Evolutionary conservation across 2,888 invertebrate species (phyloP), one percentile per base, ranked within the genome.

Genomic region (Rotaria socialis): DNA sequence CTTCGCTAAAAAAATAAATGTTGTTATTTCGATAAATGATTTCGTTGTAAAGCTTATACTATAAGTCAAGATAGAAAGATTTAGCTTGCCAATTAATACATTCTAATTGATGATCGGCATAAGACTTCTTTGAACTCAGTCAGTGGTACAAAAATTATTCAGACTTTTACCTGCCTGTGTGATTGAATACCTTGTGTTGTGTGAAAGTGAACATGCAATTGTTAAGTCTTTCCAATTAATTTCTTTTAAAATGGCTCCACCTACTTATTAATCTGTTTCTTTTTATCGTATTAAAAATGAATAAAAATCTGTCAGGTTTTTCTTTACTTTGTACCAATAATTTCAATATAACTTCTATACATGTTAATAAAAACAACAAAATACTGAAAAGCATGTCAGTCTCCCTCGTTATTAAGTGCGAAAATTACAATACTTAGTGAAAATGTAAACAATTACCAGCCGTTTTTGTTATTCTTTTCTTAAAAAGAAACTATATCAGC

Each of bases 181-280:
- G 67, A 67, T 67, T 67, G 67, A 67, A 67, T 41, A 67, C 14
- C 19, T 27, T 27, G 35, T 67, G 19, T 67, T 6, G 35, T 67
- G 67, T 35, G 67, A 67, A 35, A 67, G 67, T 67, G 67, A 67
- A 67, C 67, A 35, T 67, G 67, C 67, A 67, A 67, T 67, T 35
- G 22, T 19, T 24, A 56, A 56, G 56, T 56, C 24, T 10, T 3
- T 60, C 10, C 2, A n/a, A 67, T 56, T 56, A 22, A 24, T 56
- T 56, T 10, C 22, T 4, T 2, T 24, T 7, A 56, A 2, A 56
- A 60, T 6, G n/a, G n/a, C 8, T 14, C 58, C 58, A 14, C 67
- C 67, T 19, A 67, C 67, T 67, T 67, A 67, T 67, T 35, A 67
- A 67, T 67, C 67, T 67, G 67, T 35, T 67, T 67, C 67, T 67